Base-by-base conservation (phyloP, 37 sponge, comb jelly and placozoan genomes). In the Eunapius fragilis region DNA sequence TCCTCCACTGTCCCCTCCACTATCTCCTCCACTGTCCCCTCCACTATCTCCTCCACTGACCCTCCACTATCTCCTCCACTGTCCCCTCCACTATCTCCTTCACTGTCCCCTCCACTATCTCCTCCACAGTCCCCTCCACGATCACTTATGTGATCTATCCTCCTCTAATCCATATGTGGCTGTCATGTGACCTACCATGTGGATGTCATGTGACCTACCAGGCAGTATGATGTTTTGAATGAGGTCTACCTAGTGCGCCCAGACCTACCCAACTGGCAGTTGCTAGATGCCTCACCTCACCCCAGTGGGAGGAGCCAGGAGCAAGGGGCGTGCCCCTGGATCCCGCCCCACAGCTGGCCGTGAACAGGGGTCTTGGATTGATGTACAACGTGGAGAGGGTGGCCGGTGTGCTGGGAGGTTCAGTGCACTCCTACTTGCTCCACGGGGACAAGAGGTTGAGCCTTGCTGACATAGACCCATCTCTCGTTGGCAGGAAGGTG, bases 141-240 rank as follows among this genome's bases (percentile, higher is more conserved):
- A 41, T 33, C 17, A 26, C 49, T 37, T 45, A 3, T n/a, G 26
- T 72, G 74, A 13, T n/a, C n/a, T n/a, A 41, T 41, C 47, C 3
- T 25, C 68, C 34, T 69, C 82, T 2, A 17, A 33, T 36, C 19
- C 31, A 70, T 25, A 70, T 58, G 24, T 33, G 23, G 14, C 71
- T 37, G n/a, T 30, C 67, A 22, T 67, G n/a, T 19, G 68, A 67
- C 31, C 25, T 17, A 22, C 22, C 25, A 70, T 58, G 24, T 33
- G 23, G 14, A 35, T 37, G n/a, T 30, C 67, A 22, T 67, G n/a
- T 19, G 68, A 33, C 7, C 2, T 50, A 36, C 26, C 28, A 91
- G 92, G 92, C 90, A 94, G 70, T 94, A 91, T 84, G 91, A 94
- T 86, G 95, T 94, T 22, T 94, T 91, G 95, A 94, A 94, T 85